Evolutionary conservation across 1,140 invertebrate genomes (phyloP).

Genomic region (Rhagoletis pomonella): DNA sequence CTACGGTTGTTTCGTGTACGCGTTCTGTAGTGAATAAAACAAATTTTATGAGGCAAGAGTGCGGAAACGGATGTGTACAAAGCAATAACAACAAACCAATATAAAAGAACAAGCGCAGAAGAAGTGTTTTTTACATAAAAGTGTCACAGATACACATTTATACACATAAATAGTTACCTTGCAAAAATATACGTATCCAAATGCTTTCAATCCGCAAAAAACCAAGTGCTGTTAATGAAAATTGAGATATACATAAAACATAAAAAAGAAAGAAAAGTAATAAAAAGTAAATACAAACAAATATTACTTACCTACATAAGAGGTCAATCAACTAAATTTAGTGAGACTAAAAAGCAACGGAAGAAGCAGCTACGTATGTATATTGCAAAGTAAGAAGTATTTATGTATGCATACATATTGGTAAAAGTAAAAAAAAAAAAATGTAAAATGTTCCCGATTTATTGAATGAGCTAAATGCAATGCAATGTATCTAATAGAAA

Average conservation of each 20-base stretch:
- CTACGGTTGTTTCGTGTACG: neutral
- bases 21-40: neutral
- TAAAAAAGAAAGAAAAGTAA: neutral
- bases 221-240: neutral
- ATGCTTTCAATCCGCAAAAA: neutral
- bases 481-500: neutral
- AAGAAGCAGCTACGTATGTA: neutral
- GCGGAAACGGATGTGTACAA: conserved; percentile 14
- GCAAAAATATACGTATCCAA: neutral
- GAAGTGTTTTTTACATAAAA: conserved; percentile 19
- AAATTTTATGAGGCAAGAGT: conserved; percentile 15
- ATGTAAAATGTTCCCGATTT: neutral
- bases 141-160: conserved; percentile 26
- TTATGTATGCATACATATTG: neutral
- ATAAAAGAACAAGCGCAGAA: conserved; percentile 30
- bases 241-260: neutral
- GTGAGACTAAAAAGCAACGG: neutral
- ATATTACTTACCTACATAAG: neutral
- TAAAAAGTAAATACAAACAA: neutral
- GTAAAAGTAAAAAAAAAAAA: neutral
- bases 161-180: conserved; percentile 30
- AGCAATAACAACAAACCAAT: conserved; percentile 36
- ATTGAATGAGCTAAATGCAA: neutral
- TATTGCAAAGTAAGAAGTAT: conserved; percentile 28
- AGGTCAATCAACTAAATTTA: conserved; percentile 25